Evolutionary conservation across 2,888 invertebrate species (phyloP).

Genomic region (Phragmatobia fuliginosa): DNA sequence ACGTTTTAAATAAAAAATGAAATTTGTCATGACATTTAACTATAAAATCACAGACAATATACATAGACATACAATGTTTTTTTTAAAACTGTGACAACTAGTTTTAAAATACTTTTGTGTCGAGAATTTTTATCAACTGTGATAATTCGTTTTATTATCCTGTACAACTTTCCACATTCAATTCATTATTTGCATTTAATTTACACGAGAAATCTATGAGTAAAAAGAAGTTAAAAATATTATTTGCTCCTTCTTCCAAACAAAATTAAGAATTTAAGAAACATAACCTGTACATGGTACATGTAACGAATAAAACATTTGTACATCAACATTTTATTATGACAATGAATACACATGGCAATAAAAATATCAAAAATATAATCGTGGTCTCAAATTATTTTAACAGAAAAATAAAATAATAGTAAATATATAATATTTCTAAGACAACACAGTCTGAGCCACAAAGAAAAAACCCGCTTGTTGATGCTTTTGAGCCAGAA

Average conservation of each 20-base stretch:
- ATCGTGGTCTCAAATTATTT: conserved; percentile 1
- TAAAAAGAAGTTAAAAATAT: conserved; percentile 19
- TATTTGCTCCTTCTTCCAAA: conserved; percentile 23
- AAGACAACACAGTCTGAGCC: background rate
- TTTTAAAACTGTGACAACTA: background rate
- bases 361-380: conserved; percentile 17
- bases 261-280: conserved; percentile 10
- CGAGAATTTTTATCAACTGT: background rate
- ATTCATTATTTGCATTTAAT: background rate
- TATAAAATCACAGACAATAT: conserved; percentile 64
- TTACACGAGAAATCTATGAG: background rate
- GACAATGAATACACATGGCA: conserved; percentile 1
- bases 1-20: conserved; percentile 52
- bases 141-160: background rate
- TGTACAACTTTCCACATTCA: background rate
- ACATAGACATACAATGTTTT: conserved; percentile 1
- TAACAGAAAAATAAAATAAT: background rate
- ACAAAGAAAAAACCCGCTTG: background rate
- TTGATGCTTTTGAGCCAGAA: background rate
- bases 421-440: conserved; percentile 9
- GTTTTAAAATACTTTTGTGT: background rate
- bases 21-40: conserved; percentile 67
- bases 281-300: conserved; percentile 4
- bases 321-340: conserved; percentile 13
- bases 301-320: conserved; percentile 15